Conservation (phyloP, 2,113 vertebrate genomes). For the Ictalurus punctatus region DNA sequence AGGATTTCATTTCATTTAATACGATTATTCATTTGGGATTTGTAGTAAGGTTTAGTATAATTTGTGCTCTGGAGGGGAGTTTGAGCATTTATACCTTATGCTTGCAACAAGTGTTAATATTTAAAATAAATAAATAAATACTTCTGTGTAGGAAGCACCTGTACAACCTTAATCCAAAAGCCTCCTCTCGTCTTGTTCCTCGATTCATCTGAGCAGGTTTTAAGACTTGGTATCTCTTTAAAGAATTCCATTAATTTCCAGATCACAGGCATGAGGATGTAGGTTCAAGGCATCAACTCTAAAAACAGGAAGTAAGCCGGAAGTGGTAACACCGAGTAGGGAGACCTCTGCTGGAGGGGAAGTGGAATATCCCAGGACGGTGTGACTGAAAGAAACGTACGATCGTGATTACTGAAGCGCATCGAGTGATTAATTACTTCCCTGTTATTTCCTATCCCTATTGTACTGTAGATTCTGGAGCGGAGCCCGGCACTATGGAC, state of each 20-base stretch:
- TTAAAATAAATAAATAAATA: neutral
- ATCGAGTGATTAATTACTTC: no score
- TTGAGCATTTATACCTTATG: neutral
- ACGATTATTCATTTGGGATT: neutral
- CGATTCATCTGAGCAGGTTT: neutral
- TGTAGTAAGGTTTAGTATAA: neutral
- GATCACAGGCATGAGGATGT: neutral
- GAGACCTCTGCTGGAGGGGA: neutral
- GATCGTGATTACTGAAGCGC: neutral
- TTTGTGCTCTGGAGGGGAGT: neutral
- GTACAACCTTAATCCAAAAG: neutral
- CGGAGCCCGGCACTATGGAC: slow-evolving; percentile 65
- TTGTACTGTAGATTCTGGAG: slow-evolving; percentile 44
- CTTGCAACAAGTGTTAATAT: neutral
- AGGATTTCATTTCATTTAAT: neutral
- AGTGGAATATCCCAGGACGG: neutral
- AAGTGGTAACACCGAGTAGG: neutral
- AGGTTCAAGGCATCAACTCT: neutral
- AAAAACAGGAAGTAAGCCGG: neutral
- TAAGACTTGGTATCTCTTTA: neutral
- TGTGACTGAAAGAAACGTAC: neutral
- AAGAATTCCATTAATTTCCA: neutral
- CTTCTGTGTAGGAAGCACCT: neutral
- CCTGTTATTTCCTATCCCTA: neutral
- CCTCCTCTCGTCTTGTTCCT: neutral